Base-by-base conservation (phyloP, 2,797 vertebrate species). In the Danio choprae region DNA sequence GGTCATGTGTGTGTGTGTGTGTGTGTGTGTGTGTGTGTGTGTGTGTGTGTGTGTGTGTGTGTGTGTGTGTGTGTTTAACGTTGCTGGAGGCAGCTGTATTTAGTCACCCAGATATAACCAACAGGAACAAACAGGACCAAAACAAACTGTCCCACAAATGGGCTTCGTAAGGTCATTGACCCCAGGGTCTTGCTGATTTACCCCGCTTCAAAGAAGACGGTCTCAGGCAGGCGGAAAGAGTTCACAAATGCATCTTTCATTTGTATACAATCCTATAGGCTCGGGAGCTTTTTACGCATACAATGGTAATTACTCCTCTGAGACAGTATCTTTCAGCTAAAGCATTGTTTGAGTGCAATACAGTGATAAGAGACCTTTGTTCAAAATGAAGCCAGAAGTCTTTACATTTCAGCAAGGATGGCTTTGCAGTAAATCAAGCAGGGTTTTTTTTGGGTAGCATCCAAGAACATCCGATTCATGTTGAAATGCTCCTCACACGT, bases 61-160 rank as follows among this genome's bases (percentile, higher is more conserved):
- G 55, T 81, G 73, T 50, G 38, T 48, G 15, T 51, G 36, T 53
- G 41, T 8, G 36, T 60, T 4, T 73, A 6, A 13, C 12, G 50
- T 20, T 16, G 7, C 64, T 69, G 50, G 40, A 59, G 82, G 75
- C 82, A 84, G 71, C 80, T 85, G 75, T 85, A 82, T 71, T 62
- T 69, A 50, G 43, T 83, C 77, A 78, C 1, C 65, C 73, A 74
- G 43, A 77, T n/a, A 73, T 73, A 83, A 58, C 71, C 51, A 38
- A 62, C 50, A 80, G 58, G 71, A 82, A 79, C 72, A 65, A 40
- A 63, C 60, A 59, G 63, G 46, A 74, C 63, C 75, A 74, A 84
- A 83, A 83, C 82, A 84, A 81, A 79, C 73, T 16, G 20, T 78
- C 55, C 68, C 11, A 40, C 22, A 76, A 44, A 16, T 13, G 60